Evolutionary conservation across 2,888 invertebrate species (phyloP), one percentile per base, ranked within the genome.

Genomic region (Cyclophora punctaria): DNA sequence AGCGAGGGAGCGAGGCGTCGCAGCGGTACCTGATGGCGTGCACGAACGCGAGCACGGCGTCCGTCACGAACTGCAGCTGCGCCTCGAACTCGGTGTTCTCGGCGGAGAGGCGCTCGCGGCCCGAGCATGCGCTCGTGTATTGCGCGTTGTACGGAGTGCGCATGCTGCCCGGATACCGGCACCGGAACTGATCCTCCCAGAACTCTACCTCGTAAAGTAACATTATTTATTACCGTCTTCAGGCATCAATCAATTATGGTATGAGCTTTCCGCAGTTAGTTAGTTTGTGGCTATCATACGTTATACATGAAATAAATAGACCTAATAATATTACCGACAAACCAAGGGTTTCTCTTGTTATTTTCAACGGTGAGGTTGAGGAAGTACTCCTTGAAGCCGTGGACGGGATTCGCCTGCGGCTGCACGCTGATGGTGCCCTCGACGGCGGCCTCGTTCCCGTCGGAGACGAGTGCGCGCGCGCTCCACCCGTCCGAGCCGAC

Each of bases 401-500:
- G 86, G 34, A 98, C 96, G 3, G 94, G 94, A 80, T 95, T 94
- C 5, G 98, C 97, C 71, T 95, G 94, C 0, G 98, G 98, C 78
- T 98, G 98, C 4, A 98, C 96, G 33, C 97, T 96, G 56, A 98
- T 90, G 2, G 98, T 97, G 57, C 85, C 89, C 72, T 86, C 86
- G 56, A 90, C 91, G 90, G 96, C 96, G 3, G 92, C 91, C 79
- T 97, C 96, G 81, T 95, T 95, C 58, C 95, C 96, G 67, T 93
- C 93, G 3, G 94, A 94, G 35, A 96, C 96, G 50, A 96, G 90
- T 55, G 94, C 93, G 49, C 98, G 89, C 33, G 96, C 97, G 68
- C 95, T 95, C 98, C 98, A 98, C 2, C 98, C 98, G 78, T 98
- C 98, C 40, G 96, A 96, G 3, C 98, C 98, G 49, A 98, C 97